Conservation (phyloP, 2,113 vertebrate species). For the Aviceda subcristata region DNA sequence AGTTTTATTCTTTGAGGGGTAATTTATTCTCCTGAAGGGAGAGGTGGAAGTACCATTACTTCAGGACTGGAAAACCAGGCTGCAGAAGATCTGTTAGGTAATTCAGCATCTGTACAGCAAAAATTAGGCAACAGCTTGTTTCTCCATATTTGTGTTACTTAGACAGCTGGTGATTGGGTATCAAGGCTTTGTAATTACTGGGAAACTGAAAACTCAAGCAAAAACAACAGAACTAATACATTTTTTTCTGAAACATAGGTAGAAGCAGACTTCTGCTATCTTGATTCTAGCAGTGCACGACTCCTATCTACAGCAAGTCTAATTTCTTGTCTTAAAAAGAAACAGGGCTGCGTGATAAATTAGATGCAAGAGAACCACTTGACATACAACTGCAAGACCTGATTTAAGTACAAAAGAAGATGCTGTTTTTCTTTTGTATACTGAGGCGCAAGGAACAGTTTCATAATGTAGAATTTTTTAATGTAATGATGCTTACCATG, state of each 20-base stretch:
- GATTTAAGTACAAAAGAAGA: neutral
- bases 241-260: neutral
- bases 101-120: neutral
- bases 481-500: neutral
- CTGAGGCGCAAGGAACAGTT: neutral
- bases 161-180: neutral
- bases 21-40: neutral
- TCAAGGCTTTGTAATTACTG: neutral
- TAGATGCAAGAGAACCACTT: neutral
- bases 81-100: neutral
- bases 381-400: neutral
- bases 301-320: neutral
- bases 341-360: neutral
- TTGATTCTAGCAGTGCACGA: neutral
- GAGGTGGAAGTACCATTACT: neutral
- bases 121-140: neutral
- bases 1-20: neutral
- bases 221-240: neutral
- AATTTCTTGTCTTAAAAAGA: neutral
- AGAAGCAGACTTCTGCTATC: neutral
- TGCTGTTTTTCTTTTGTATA: neutral
- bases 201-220: neutral
- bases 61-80: neutral
- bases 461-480: neutral
- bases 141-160: neutral